These are phyloP conservation scores for Tachycineta bicolor DNA, from an alignment of 2,113 vertebrate species.

Conservation along the genomic window DNA sequence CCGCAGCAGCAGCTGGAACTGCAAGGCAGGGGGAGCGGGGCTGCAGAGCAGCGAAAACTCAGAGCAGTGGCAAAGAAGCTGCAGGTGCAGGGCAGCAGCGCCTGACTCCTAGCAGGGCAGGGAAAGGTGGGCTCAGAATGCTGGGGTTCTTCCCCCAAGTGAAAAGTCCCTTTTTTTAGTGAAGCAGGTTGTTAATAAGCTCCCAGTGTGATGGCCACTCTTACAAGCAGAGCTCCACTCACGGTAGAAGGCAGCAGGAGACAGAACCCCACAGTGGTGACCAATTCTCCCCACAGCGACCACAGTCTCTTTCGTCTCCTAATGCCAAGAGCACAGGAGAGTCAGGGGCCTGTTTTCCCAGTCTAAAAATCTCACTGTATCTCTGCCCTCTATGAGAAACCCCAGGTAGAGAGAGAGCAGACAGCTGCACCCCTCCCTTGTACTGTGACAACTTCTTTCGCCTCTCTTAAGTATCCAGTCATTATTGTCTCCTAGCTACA, in stretches of 20 bases:
- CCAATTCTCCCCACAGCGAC: not conserved
- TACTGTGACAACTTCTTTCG: not conserved
- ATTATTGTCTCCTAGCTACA: not conserved
- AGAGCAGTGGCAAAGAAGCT: too few species aligned
- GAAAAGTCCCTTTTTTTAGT: not conserved
- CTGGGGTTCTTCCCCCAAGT: not conserved
- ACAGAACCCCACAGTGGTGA: not conserved
- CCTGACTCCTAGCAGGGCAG: not conserved
- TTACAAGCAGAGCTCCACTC: not conserved
- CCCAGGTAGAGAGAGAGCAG: not conserved
- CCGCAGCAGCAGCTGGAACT: not conserved
- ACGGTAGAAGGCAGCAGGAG: not conserved
- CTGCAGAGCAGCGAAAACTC: not conserved
- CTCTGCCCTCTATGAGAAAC: not conserved
- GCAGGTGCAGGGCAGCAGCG: not conserved
- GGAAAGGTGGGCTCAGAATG: not conserved
- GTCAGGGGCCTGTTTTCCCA: not conserved
- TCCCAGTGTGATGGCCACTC: not conserved
- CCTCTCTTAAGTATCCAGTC: not conserved
- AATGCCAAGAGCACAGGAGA: too few species aligned
- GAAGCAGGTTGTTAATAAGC: not conserved
- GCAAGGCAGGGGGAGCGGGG: not conserved
- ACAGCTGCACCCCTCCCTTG: too few species aligned
- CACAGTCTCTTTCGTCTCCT: not conserved
- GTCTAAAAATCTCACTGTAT: not conserved